Evolutionary conservation across 2,888 invertebrate species (phyloP).

Genomic region (Lepetodrilus schrolli): DNA sequence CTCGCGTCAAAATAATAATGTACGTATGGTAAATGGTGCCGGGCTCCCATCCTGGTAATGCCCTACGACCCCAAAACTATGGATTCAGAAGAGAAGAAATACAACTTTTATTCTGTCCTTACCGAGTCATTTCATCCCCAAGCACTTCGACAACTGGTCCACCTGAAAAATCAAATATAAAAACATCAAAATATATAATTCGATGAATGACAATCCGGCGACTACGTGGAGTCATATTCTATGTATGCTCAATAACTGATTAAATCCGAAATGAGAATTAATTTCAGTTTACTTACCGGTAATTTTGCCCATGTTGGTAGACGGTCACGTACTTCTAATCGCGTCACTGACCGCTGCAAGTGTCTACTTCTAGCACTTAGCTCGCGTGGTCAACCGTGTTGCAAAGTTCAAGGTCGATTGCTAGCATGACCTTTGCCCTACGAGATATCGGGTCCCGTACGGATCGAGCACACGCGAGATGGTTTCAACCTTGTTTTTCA

Average conservation of each 20-base stretch:
- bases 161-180: constrained; percentile 51
- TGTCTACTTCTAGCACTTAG: not conserved
- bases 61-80: too few species aligned
- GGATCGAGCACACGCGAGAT: too few species aligned
- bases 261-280: not conserved
- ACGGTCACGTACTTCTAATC: not conserved
- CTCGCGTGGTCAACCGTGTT: not conserved
- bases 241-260: not conserved
- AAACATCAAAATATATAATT: not conserved
- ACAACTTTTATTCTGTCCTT: constrained; percentile 42
- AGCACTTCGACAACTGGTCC: constrained; percentile 77
- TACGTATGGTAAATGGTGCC: too few species aligned
- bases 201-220: too few species aligned
- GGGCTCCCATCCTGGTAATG: too few species aligned
- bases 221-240: too few species aligned
- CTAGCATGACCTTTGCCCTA: too few species aligned
- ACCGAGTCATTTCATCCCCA: constrained; percentile 78
- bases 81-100: too few species aligned
- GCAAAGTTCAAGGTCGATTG: too few species aligned
- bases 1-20: too few species aligned
- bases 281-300: constrained; percentile 47
- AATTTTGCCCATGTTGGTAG: constrained; percentile 58
- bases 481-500: too few species aligned
- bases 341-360: not conserved
- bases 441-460: too few species aligned